Conservation (phyloP, 2,797 vertebrate species). For the Anabacerthia variegaticeps region DNA sequence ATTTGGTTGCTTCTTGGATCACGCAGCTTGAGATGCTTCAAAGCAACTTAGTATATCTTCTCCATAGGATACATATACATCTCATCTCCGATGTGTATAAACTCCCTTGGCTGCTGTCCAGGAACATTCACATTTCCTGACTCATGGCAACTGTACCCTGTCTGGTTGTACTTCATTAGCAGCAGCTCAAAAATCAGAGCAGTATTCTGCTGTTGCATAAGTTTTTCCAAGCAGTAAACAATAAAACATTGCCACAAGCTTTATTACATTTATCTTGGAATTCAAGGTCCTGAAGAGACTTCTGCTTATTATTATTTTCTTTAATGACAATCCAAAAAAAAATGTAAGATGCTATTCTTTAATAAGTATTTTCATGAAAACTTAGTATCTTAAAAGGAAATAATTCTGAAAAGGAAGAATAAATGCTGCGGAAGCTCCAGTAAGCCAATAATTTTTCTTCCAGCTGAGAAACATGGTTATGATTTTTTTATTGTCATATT, state of each 20-base stretch:
- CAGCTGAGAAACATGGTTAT: neutral
- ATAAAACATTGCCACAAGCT: neutral
- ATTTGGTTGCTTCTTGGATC: neutral
- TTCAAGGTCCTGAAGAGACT: conserved; percentile 16
- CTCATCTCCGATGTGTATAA: neutral
- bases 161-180: conserved; percentile 36
- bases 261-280: conserved; percentile 42
- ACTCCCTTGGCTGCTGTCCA: conserved; percentile 9
- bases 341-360: neutral
- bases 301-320: conserved; percentile 5
- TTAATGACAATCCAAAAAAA: neutral
- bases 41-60: neutral
- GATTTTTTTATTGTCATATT: neutral
- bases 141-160: conserved; percentile 19
- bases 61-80: neutral
- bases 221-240: conserved; percentile 57
- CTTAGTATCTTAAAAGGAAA: neutral
- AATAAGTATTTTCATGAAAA: conserved; percentile 1
- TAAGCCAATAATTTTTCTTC: neutral
- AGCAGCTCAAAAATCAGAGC: conserved; percentile 33
- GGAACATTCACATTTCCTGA: conserved; percentile 49
- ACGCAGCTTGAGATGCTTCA: neutral
- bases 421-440: neutral
- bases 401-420: conserved; percentile 8
- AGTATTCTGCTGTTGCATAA: conserved; percentile 1